These are phyloP conservation scores for Phortica variegata DNA, from an alignment of 1,140 invertebrate species.

Conservation along the genomic window DNA sequence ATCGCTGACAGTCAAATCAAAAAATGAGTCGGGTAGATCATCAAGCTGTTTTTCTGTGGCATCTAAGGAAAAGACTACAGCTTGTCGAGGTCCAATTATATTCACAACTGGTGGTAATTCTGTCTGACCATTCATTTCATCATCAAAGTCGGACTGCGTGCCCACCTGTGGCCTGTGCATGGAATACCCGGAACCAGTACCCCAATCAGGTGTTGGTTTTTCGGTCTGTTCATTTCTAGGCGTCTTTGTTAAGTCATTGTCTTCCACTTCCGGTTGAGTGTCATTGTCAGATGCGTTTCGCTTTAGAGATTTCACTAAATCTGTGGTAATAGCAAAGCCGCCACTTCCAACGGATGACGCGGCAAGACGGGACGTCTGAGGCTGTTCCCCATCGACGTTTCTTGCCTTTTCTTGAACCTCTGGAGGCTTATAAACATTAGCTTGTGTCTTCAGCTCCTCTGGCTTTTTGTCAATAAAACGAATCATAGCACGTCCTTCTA, in stretches of 20 bases:
- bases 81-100: constrained; percentile 66
- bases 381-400: constrained; percentile 22
- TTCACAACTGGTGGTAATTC: constrained; percentile 30
- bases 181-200: constrained; percentile 35
- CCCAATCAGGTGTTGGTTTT: constrained; percentile 43
- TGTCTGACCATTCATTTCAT: constrained; percentile 16
- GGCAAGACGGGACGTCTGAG: constrained; percentile 30
- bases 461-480: constrained; percentile 63
- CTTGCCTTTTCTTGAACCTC: constrained; percentile 15
- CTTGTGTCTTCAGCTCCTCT: constrained; percentile 59
- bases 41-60: constrained; percentile 60
- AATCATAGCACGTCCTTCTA: constrained; percentile 72
- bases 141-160: constrained; percentile 7
- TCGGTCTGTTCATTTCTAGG: constrained; percentile 15
- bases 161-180: constrained; percentile 14
- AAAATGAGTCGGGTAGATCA: constrained; percentile 80
- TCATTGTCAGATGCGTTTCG: constrained; percentile 21
- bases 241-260: constrained; percentile 2
- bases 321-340: constrained; percentile 43
- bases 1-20: constrained; percentile 77
- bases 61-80: constrained; percentile 69
- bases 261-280: not conserved
- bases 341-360: constrained; percentile 20
- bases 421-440: constrained; percentile 40
- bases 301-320: constrained; percentile 41